Percentiles rank a stretch among this genome's conserved stretches.
Evolutionary conservation across 2,888 invertebrate genomes (phyloP).

Genomic region (Melanostoma mellinum): DNA sequence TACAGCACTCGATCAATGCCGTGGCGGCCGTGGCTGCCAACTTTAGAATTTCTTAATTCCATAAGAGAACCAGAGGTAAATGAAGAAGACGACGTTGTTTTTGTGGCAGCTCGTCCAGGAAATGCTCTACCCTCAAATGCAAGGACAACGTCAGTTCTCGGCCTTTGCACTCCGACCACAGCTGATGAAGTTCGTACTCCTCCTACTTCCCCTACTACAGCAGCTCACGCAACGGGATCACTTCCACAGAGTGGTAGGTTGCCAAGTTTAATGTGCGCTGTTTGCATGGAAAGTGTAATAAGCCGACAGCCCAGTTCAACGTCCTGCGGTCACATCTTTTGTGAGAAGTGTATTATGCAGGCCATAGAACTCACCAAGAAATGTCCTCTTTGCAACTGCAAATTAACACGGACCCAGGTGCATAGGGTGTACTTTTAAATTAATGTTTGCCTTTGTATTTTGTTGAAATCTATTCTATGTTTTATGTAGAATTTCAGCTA

Average conservation of each 20-base stretch:
- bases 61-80: slow-evolving; percentile 46
- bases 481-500: neutral
- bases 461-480: neutral
- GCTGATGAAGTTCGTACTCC: neutral
- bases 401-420: slow-evolving; percentile 42
- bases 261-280: slow-evolving; percentile 53
- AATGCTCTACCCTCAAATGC: slow-evolving; percentile 50
- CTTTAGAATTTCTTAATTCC: slow-evolving; percentile 51
- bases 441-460: neutral
- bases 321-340: slow-evolving; percentile 74
- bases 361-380: slow-evolving; percentile 53
- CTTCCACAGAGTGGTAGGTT: neutral
- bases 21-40: slow-evolving; percentile 13
- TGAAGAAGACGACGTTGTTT: slow-evolving; percentile 70
- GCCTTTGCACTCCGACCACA: slow-evolving; percentile 52
- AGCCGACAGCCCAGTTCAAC: slow-evolving; percentile 62
- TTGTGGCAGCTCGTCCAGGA: slow-evolving; percentile 61
- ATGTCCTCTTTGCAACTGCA: slow-evolving; percentile 73
- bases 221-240: neutral
- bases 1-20: slow-evolving; percentile 23
- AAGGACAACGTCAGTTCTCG: slow-evolving; percentile 46
- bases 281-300: slow-evolving; percentile 64
- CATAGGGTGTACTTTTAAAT: slow-evolving; percentile 57
- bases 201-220: neutral
- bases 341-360: slow-evolving; percentile 61